Evolutionary conservation across 2,888 invertebrate species (phyloP), one percentile per base, ranked within the genome.

Genomic region (Busseola fusca): DNA sequence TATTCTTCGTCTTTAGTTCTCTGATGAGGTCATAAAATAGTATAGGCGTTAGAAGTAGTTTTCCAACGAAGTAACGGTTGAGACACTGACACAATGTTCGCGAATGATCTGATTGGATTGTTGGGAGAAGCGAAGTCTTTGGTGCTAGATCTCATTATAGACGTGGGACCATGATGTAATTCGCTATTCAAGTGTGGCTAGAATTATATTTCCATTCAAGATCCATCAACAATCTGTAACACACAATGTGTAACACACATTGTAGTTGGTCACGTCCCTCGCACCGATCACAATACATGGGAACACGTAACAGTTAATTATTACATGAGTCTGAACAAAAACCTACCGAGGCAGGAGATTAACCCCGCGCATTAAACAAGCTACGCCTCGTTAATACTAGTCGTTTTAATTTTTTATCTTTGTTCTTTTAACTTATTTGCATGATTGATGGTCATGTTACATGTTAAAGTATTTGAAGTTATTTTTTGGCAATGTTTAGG

Each of bases 281-380:
- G 30, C 54, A 45, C 40, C 37, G 50, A 25, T 10, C 54, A 27
- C 66, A 63, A 59, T 68, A 67, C 73, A 69, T 82, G 83, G 69
- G 83, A 80, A 72, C 80, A 69, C 45, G 58, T 67, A 58, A 64
- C 60, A 37, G 63, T 67, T 82, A 72, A 78, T 80, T 66, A 78
- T 65, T 68, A 59, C 68, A 71, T 74, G 72, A 64, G 71, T 10
- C 70, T 63, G 69, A 59, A 76, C 72, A 86, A 86, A 84, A 81
- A 82, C 70, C 50, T 27, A 54, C 69, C 57, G 72, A 67, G 62
- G 37, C 45, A 74, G 71, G 66, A 79, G 74, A 84, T 80, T 84
- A 86, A 83, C 81, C 74, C 58, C 79, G 82, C 72, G 68, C 72
- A 79, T 85, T 82, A 74, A 75, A 82, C 79, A 78, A 69, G 85